Evolutionary conservation across 1,140 invertebrate species (phyloP), one percentile per base, ranked within the genome.

Genomic region (Pseudobourletiella spinata): DNA sequence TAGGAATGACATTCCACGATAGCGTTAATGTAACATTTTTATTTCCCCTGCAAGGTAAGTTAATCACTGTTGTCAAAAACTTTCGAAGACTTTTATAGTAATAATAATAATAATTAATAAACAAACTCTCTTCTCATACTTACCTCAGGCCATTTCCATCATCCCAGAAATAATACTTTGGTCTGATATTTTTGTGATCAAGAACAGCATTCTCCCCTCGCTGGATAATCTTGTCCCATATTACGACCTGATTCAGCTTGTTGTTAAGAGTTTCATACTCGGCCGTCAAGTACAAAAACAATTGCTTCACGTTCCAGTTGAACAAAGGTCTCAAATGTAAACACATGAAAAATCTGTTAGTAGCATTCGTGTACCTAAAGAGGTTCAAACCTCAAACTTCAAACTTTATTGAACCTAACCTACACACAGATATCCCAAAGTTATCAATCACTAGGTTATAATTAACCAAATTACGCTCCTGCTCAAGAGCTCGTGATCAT

Each of bases 101-200:
- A 48, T 59, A 1, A n/a, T 20, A 8, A 3, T 18, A 54, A 32
- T 35, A 54, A 32, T 3, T 18, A 52, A 16, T 54, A 22, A 1
- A 65, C n/a, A n/a, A 32, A 42, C 35, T 42, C 11, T 42, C 35
- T 14, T 42, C 14, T 39, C n/a, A 6, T 18, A 67, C 72, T 84
- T 82, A 94, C 90, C 83, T 91, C 15, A 99, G 79, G 73, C 95
- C 94, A 78, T 93, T 92, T 50, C 95, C 95, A 81, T 98, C 96
- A 83, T 99, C 96, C 89, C 94, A 96, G 78, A 99, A 98, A 74
- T 99, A 99, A 79, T 99, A 99, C 76, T 99, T 98, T 2, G 92
- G 93, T 73, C 96, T 92, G 79, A 95, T 86, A 73, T 92, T 94
- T 74, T 92, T 91, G 67, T 93, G 90, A 71, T 95, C 87, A 35